Percentiles rank a stretch among this genome's conserved stretches.
Conservation (phyloP, 2,113 vertebrate genomes). For the Hippocampus comes region DNA sequence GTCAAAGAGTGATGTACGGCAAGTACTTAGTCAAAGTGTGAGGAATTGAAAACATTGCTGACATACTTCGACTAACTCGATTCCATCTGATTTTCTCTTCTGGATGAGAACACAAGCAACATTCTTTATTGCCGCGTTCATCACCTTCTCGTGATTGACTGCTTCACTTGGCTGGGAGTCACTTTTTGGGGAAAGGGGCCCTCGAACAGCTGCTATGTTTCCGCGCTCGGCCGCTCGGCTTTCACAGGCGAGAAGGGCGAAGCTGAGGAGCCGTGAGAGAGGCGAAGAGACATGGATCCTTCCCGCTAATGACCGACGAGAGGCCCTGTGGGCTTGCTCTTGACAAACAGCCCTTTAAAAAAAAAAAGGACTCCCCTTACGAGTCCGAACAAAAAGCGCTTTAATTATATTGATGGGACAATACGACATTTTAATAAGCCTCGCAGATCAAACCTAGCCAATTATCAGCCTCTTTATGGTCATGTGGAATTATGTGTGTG, state of each 20-base stretch:
- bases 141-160: neutral
- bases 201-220: neutral
- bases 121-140: neutral
- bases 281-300: constrained; percentile 24
- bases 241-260: constrained; percentile 1
- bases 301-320: constrained; percentile 56
- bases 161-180: neutral
- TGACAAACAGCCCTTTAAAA: constrained; percentile 37
- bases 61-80: neutral
- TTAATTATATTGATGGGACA: constrained; percentile 55
- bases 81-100: neutral
- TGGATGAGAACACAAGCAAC: neutral
- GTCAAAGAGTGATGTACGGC: no score
- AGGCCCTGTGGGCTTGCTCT: constrained; percentile 40
- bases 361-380: constrained; percentile 43
- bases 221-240: neutral
- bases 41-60: neutral
- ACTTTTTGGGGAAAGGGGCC: neutral
- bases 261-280: constrained; percentile 16
- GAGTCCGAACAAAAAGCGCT: constrained; percentile 43
- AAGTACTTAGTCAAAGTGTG: neutral
- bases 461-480: constrained; percentile 51
- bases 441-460: constrained; percentile 45
- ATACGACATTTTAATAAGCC: constrained; percentile 48
- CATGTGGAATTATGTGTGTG: constrained; percentile 23